phyloP scores from a whole-genome alignment of 2,113 vertebrate species.

The Oceanodroma tethys region DNA sequence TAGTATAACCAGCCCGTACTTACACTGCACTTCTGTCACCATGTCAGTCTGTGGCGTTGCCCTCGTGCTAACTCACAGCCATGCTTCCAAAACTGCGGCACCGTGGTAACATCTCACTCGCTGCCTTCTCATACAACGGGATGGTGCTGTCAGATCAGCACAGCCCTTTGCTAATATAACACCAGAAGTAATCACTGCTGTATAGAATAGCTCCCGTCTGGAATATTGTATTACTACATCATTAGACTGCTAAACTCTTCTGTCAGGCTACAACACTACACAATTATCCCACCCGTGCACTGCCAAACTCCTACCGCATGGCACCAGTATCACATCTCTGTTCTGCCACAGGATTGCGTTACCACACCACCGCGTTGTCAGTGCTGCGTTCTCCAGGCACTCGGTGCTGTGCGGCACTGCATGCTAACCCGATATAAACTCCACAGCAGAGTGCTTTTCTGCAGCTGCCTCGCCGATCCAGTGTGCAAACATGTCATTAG shows the following conservation, averaged over 20 bases:
- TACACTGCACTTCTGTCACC: not conserved
- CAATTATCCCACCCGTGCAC: not conserved
- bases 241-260: not conserved
- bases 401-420: not conserved
- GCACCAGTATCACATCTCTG: slow-evolving; percentile 20
- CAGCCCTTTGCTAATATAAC: not conserved
- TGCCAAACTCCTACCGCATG: slow-evolving; percentile 14
- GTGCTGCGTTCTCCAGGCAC: not conserved
- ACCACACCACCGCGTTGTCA: not conserved
- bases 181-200: not conserved
- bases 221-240: slow-evolving; percentile 39
- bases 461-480: not conserved
- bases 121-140: not conserved
- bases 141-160: not conserved
- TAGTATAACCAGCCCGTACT: not conserved
- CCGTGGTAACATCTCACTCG: not conserved
- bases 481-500: not conserved
- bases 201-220: not conserved
- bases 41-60: not conserved
- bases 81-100: not conserved
- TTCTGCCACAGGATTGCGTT: not conserved
- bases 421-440: not conserved
- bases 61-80: not conserved
- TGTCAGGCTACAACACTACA: not conserved
- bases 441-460: not conserved